phyloP scores from a whole-genome alignment of 1,140 invertebrate species.

The Anadara kagoshimensis region DNA sequence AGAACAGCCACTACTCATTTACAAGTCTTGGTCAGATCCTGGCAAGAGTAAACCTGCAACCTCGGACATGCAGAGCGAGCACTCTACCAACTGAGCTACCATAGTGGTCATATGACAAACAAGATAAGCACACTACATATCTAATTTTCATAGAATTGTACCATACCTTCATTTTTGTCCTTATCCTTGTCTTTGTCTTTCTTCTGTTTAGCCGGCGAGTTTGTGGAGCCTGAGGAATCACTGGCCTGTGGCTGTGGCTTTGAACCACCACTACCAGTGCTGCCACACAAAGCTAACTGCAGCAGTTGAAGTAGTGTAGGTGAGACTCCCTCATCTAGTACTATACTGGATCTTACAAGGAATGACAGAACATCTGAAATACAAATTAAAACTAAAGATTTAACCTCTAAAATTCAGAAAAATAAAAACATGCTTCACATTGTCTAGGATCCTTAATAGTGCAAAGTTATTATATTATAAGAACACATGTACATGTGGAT shows the following conservation, averaged over 20 bases:
- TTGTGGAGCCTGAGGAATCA: conserved; percentile 35
- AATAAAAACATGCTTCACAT: too few species aligned
- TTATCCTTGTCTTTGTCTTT: conserved; percentile 67
- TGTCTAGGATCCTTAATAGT: too few species aligned
- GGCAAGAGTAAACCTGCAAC: too few species aligned
- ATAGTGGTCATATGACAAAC: too few species aligned
- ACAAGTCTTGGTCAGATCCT: too few species aligned
- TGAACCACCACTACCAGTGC: conserved; percentile 3
- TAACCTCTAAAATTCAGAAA: too few species aligned
- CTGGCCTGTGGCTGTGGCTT: neutral
- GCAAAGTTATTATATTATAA: too few species aligned
- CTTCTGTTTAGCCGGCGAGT: conserved; percentile 66
- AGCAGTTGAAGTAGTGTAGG: conserved; percentile 92
- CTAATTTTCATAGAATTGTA: neutral
- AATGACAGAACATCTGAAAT: conserved; percentile 81
- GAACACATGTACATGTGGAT: neutral
- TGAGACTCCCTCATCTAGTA: conserved; percentile 94
- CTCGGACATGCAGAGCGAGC: too few species aligned
- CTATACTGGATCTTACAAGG: conserved; percentile 85
- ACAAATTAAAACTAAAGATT: neutral
- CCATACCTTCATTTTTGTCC: conserved; percentile 51
- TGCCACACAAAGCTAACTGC: conserved; percentile 87
- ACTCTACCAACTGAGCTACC: too few species aligned
- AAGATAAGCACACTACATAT: too few species aligned
- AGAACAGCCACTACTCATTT: too few species aligned